Evolutionary conservation across 2,797 vertebrate species (phyloP), one percentile per base, ranked within the genome.

Genomic region (Arrhamphus sclerolepis): DNA sequence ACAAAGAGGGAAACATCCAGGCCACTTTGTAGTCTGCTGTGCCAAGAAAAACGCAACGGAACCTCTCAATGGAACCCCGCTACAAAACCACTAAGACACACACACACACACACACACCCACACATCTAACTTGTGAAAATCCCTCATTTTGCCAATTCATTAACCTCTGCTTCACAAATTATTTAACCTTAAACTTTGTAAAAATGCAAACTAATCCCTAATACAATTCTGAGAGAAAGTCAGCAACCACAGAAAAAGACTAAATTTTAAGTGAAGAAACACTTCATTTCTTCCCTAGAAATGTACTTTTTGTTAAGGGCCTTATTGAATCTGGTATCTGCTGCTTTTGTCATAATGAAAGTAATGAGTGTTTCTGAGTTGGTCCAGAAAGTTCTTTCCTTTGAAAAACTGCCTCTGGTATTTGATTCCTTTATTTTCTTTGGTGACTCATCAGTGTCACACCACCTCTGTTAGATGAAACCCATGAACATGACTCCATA

Each of bases 1-100:
- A 65, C 31, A 22, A 1, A 75, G 20, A 46, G 31, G 28, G 47
- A 67, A 64, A 75, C 61, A 72, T 63, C 24, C 52, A 73, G 72
- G 53, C 58, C 68, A 66, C 78, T 76, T 72, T 66, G 50, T 60
- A 34, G 34, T 47, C 21, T 1, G 47, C 41, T 48, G 34, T 62
- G 82, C 81, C 76, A 85, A 85, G 31, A 28, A 69, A 70, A 84
- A 80, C 51, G 72, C 46, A 63, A 49, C n/a, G 17, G 46, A 70
- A 18, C 41, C 48, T n/a, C n/a, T n/a, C 46, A 63, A 49, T 16
- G 17, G 46, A 70, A 18, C 41, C 48, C 57, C 1, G 1, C 56
- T 46, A 52, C 48, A 66, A 46, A 59, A 67, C 76, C 62, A 2
- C 20, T 14, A 18, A 53, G 65, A 70, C 57, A 64, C 66, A 48